Base-by-base conservation (phyloP, 2,797 vertebrate species). In the Novumbra hubbsi region DNA sequence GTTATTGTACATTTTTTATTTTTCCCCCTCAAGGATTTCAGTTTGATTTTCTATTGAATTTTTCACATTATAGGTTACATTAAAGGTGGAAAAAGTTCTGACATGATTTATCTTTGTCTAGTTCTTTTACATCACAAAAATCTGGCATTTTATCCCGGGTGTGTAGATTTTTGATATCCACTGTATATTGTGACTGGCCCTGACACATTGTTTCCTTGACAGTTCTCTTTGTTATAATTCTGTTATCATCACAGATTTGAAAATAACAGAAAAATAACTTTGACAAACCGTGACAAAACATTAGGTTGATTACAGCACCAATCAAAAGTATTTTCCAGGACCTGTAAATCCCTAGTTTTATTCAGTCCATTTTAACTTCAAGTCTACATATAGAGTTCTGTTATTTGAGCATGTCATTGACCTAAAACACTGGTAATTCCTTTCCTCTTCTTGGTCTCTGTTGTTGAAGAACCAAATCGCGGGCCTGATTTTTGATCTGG, bases 401-500 rank as follows among this genome's bases (percentile, higher is more conserved):
- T 55, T 24, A 9, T 11, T 19, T 24, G 55, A 24, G 21, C 55
- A 14, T 60, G 55, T 60, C 21, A 60, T 24, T 60, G 55, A 60
- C 9, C 55, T 60, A 60, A 60, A 21, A 24, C 21, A 60, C n/a
- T 24, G 12, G 5, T 21, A 55, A 55, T 55, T 50, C 21, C 12
- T 45, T 8, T 69, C 6, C 19, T 21, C 12, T 14, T 32, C 7
- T 15, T 62, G 41, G 2, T 64, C n/a, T 38, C 60, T 72, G 16
- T 48, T 57, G 21, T n/a, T 74, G 55, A 21, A 88, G 97, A 99
- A 98, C 86, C 92, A 92, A 86, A 86, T 93, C 79, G 96, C 97
- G 91, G 97, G 92, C 78, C 38, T 95, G 81, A 92, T 98, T 34
- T 99, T 95, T 1, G 97, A 99, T 90, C 85, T 98, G 0, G 95